A percentile compares a stretch with the other conserved stretches of the same genome.
Evolutionary conservation across 2,888 invertebrate species (phyloP).

Genomic region (Neuroscelio doddi): DNA sequence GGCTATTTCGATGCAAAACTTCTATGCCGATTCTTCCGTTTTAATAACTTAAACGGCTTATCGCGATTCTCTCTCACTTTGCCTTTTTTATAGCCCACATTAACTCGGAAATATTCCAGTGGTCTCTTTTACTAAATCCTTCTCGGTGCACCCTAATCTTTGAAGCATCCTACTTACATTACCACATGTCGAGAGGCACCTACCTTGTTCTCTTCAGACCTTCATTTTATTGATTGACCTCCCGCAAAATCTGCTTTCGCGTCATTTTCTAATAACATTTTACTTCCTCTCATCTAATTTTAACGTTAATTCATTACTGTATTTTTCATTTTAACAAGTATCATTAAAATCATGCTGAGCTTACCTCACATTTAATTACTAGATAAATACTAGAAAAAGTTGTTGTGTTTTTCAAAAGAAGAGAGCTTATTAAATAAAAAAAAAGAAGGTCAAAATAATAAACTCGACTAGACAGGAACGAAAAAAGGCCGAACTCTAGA

Average conservation of each 20-base stretch:
- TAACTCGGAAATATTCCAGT: too few species aligned
- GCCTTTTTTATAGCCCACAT: not conserved
- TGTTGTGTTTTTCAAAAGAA: too few species aligned
- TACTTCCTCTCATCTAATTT: conserved; percentile 15
- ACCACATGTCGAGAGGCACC: too few species aligned
- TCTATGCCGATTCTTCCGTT: conserved; percentile 24
- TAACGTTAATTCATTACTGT: not conserved
- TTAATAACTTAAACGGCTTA: conserved; percentile 33
- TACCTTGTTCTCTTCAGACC: too few species aligned
- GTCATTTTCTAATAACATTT: conserved; percentile 24
- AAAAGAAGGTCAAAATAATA: conserved; percentile 11
- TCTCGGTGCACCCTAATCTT: too few species aligned
- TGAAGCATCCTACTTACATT: too few species aligned
- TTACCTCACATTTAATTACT: too few species aligned
- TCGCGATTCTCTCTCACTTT: not conserved
- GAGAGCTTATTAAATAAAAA: conserved; percentile 7
- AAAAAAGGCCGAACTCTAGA: conserved; percentile 17
- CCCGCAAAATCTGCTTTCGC: conserved; percentile 29
- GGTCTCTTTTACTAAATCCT: too few species aligned
- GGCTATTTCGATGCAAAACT: conserved; percentile 41
- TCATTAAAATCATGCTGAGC: too few species aligned
- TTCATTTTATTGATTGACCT: conserved; percentile 28
- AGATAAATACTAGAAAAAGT: too few species aligned
- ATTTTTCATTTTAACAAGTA: too few species aligned
- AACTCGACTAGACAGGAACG: conserved; percentile 5